These are phyloP conservation scores for Pogonocherus hispidulus DNA, from an alignment of 2,888 invertebrate genomes.

Conservation along the genomic window DNA sequence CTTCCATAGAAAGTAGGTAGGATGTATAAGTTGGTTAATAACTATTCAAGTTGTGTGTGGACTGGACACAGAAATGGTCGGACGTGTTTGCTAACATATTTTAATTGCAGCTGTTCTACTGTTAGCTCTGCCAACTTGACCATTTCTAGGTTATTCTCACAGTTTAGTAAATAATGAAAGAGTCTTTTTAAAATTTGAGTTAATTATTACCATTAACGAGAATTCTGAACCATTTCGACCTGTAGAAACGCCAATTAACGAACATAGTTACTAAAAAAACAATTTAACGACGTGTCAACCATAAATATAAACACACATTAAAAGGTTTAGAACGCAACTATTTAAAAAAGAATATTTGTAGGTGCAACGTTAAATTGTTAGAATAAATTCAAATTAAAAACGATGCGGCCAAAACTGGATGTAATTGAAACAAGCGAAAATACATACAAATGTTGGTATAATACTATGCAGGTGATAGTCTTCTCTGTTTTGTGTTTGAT, in stretches of 20 bases:
- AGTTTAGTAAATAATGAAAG: background rate
- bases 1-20: constrained; percentile 41
- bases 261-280: background rate
- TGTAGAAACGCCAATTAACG: constrained; percentile 6
- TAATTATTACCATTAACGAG: constrained; percentile 22
- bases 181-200: constrained; percentile 12
- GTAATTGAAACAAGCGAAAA: too few relatives aligned
- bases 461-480: too few relatives aligned
- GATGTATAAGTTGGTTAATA: constrained; percentile 37
- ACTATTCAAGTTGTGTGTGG: constrained; percentile 35
- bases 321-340: background rate
- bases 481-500: too few relatives aligned
- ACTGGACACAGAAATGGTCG: constrained; percentile 39
- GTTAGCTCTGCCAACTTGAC: constrained; percentile 15
- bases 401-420: background rate
- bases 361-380: background rate
- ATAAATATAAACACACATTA: constrained; percentile 17
- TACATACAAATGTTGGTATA: too few relatives aligned
- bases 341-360: background rate
- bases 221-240: constrained; percentile 8
- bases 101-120: constrained; percentile 34
- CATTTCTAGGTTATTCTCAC: constrained; percentile 33
- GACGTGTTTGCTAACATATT: constrained; percentile 38
- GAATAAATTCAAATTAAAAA: background rate
- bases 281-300: constrained; percentile 1